phyloP scores from a whole-genome alignment of 92 coral and sea anemone genomes.

The Ricordea florida region DNA sequence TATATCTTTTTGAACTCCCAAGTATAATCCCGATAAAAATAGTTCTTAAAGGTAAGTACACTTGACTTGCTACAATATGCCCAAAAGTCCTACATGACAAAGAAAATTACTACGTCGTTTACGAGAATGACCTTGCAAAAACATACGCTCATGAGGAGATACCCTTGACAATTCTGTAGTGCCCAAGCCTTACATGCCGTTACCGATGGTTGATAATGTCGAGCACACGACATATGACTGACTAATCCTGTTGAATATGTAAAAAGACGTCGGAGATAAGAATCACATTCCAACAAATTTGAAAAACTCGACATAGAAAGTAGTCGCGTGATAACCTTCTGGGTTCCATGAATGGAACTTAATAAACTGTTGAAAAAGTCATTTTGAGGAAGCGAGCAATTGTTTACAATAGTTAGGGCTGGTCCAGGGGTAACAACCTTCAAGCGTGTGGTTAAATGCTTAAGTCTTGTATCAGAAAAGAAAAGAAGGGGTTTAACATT shows the following conservation, averaged over 20 bases:
- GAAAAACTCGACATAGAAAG: not conserved
- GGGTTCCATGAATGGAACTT: not conserved
- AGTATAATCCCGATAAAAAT: no score
- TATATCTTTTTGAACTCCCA: no score
- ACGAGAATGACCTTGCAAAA: not conserved
- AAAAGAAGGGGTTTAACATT: no score
- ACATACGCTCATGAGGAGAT: not conserved
- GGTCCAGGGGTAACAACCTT: not conserved
- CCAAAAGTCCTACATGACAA: conserved; percentile 22
- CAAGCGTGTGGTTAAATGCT: no score
- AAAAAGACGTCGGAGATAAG: not conserved
- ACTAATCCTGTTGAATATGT: not conserved
- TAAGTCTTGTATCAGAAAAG: no score
- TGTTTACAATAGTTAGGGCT: not conserved
- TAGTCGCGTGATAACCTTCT: not conserved
- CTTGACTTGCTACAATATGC: conserved; percentile 21
- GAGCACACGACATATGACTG: not conserved
- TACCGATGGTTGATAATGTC: not conserved
- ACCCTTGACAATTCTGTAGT: not conserved
- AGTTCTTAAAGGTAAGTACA: no score
- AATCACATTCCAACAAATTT: conserved; percentile 1
- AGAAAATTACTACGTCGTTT: not conserved
- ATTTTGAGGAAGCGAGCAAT: not conserved
- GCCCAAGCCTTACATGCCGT: conserved; percentile 8
- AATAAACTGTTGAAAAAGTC: not conserved